Evolutionary conservation across 2,797 vertebrate species (phyloP), one percentile per base, ranked within the genome.

Genomic region (Sebastes hubbsi): DNA sequence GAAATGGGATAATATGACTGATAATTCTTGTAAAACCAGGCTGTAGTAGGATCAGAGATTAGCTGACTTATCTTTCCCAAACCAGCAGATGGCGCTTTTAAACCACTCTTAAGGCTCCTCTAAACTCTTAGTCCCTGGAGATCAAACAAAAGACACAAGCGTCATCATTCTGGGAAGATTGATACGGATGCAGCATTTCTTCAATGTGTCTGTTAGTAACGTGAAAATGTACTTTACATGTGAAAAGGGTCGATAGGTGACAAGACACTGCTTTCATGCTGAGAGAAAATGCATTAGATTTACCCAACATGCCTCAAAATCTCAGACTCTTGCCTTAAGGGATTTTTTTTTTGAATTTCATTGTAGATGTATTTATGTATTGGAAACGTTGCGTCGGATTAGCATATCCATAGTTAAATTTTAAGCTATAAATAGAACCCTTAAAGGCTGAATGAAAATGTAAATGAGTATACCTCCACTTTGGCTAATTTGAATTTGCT

Each of bases 81-180:
- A 6, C 88, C 95, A 93, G 82, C 87, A 95, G 94, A 77, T 92
- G 93, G 91, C 83, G 77, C 13, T 76, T 67, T 88, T 62, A 8
- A 36, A 64, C 82, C 82, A 85, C 70, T 24, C 3, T 72, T 54
- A 14, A 13, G 13, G 13, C 72, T 12, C 11, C 54, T 27, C 29
- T n/a, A 70, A 71, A 69, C 29, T 80, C 25, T 30, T n/a, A 20
- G 32, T 90, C 88, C 83, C 83, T 82, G 75, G 83, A 89, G 91
- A 92, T 80, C 81, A 88, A 82, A 93, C 91, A 94, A 92, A 42
- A 94, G 89, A 80, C 70, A 72, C 13, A 3, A 87, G 82, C 85
- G n/a, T 90, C 88, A 83, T 88, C 79, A 83, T 66, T 78, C 80
- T 72, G 78, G 67, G 67, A 85, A 80, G 66, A 88, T 85, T 89